Evolutionary conservation across 2,888 invertebrate species (phyloP).

Genomic region (Tiliacea citrago): DNA sequence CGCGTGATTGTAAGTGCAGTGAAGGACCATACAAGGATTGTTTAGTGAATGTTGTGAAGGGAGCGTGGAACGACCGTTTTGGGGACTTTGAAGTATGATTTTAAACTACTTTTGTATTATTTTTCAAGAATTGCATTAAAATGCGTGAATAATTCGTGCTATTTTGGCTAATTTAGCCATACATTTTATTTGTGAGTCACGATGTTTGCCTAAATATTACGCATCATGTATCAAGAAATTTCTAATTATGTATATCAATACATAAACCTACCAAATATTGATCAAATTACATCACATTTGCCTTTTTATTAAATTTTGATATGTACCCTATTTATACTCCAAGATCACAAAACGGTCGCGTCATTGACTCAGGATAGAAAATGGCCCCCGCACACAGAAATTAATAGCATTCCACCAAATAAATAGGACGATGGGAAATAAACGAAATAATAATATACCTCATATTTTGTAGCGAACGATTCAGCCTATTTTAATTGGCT

Average conservation of each 20-base stretch:
- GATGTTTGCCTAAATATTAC: background rate
- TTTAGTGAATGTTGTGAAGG: slow-evolving; percentile 51
- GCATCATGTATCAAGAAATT: too few species aligned
- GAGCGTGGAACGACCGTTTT: slow-evolving; percentile 49
- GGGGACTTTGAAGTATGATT: slow-evolving; percentile 5
- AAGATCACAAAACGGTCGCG: slow-evolving; percentile 53
- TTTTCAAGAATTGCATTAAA: background rate
- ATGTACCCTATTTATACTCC: background rate
- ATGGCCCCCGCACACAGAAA: slow-evolving; percentile 45
- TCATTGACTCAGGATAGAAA: slow-evolving; percentile 49
- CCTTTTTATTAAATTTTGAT: background rate
- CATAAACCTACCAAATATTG: slow-evolving; percentile 1
- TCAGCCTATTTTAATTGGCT: slow-evolving; percentile 79
- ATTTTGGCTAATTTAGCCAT: background rate
- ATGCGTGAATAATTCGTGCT: too few species aligned
- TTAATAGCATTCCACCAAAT: slow-evolving; percentile 77
- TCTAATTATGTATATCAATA: too few species aligned
- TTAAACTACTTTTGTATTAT: slow-evolving; percentile 3
- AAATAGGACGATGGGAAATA: slow-evolving; percentile 60
- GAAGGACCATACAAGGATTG: slow-evolving; percentile 42
- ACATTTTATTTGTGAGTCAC: background rate
- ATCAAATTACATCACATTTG: slow-evolving; percentile 29
- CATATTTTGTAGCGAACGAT: slow-evolving; percentile 86
- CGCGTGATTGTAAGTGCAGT: slow-evolving; percentile 79
- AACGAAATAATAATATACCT: slow-evolving; percentile 84